Evolutionary conservation across 2,797 vertebrate genomes (phyloP).

Genomic region (Macrochelys suwanniensis): DNA sequence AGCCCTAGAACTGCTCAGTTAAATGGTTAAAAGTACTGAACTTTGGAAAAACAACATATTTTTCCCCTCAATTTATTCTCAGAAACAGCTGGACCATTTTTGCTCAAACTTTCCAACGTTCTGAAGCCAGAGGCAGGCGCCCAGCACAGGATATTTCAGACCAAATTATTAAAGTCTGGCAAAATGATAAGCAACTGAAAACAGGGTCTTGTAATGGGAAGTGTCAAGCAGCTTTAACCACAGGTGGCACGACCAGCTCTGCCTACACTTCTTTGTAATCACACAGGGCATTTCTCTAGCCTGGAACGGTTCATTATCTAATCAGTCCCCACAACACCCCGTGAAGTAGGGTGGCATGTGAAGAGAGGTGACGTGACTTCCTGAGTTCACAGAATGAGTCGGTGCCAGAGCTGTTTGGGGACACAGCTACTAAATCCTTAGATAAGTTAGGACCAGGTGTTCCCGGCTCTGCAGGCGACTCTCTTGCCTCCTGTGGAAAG

Average conservation of each 20-base stretch:
- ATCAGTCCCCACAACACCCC: background rate
- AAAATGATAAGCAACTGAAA: fast-evolving
- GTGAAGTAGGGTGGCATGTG: background rate
- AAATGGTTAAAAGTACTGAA: fast-evolving
- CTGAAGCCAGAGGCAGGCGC: too few relatives aligned
- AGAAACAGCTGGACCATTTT: background rate
- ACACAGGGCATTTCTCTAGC: background rate
- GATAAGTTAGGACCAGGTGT: background rate
- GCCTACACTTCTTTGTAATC: background rate
- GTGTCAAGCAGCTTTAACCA: fast-evolving
- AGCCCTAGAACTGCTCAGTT: background rate
- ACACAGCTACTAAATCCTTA: background rate
- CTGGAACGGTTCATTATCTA: background rate
- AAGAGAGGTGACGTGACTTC: background rate
- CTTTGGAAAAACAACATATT: background rate
- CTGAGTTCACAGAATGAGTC: background rate
- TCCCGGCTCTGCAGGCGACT: background rate
- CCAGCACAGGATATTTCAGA: background rate
- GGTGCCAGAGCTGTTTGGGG: slow-evolving; percentile 7
- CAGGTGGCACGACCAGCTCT: background rate
- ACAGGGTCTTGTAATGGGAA: background rate
- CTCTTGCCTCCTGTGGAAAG: background rate
- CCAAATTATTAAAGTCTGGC: fast-evolving
- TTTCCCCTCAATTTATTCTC: background rate
- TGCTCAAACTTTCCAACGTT: too few relatives aligned